phyloP scores from a whole-genome alignment of 2,888 invertebrate genomes.

The Meandrusa payeni region DNA sequence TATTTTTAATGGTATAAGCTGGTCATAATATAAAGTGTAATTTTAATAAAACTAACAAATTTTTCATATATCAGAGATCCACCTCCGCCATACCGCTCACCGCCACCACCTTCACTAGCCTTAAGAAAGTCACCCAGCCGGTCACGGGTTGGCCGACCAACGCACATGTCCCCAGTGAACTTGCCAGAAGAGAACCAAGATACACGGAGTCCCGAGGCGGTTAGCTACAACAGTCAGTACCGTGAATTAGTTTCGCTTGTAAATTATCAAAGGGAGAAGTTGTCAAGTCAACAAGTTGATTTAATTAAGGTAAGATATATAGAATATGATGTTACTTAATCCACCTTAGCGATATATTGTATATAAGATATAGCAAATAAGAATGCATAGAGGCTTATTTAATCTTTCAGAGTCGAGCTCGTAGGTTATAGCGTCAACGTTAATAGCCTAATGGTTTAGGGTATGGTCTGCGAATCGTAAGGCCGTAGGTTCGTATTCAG shows the following conservation, averaged over 20 bases:
- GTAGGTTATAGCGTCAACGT: too few relatives aligned
- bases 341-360: too few relatives aligned
- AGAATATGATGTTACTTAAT: too few relatives aligned
- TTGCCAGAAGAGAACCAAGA: slow-evolving; percentile 53
- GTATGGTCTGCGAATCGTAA: too few relatives aligned
- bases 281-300: slow-evolving; percentile 94
- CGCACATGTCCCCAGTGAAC: slow-evolving; percentile 72
- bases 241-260: slow-evolving; percentile 92
- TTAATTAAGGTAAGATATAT: slow-evolving; percentile 86
- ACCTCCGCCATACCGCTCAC: slow-evolving; percentile 74
- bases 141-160: slow-evolving; percentile 45
- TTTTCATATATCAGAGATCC: slow-evolving; percentile 56
- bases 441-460: too few relatives aligned
- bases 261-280: slow-evolving; percentile 94
- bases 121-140: slow-evolving; percentile 66
- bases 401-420: too few relatives aligned
- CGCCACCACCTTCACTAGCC: slow-evolving; percentile 67
- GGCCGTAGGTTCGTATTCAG: too few relatives aligned
- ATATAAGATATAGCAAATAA: too few relatives aligned
- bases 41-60: too few relatives aligned
- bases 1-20: neutral
- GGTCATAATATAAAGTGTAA: too few relatives aligned
- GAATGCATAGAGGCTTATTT: too few relatives aligned
- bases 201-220: slow-evolving; percentile 77
- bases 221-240: slow-evolving; percentile 87